phyloP scores from a whole-genome alignment of 2,113 vertebrate genomes.

The Pristiophorus japonicus region DNA sequence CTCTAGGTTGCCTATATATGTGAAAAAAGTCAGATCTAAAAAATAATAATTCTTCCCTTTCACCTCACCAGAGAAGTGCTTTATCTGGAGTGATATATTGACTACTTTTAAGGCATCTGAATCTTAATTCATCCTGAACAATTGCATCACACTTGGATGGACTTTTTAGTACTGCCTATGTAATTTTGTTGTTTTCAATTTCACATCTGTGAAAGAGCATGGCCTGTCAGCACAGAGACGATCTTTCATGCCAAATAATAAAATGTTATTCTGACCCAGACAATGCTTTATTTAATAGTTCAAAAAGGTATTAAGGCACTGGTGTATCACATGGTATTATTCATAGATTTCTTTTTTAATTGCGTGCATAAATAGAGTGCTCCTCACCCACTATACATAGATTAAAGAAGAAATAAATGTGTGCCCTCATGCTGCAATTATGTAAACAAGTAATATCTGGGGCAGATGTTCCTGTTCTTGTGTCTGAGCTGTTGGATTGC shows the following conservation, averaged over 20 bases:
- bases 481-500: neutral
- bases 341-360: neutral
- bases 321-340: neutral
- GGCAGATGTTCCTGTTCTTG: neutral
- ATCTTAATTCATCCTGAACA: neutral
- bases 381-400: neutral
- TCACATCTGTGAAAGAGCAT: neutral
- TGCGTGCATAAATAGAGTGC: too few species aligned
- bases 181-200: neutral
- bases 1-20: neutral
- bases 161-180: neutral
- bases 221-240: neutral
- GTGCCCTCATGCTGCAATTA: neutral
- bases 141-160: neutral
- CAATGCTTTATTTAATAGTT: neutral
- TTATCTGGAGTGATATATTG: neutral
- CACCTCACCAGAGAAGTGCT: neutral
- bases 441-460: neutral
- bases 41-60: neutral
- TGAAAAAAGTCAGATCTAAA: neutral
- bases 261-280: conserved; percentile 4
- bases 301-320: neutral
- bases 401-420: neutral
- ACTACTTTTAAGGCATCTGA: neutral
- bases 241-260: neutral